Evolutionary conservation across 2,113 vertebrate species (phyloP), one percentile per base, ranked within the genome.

Genomic region (Ammodytes marinus): DNA sequence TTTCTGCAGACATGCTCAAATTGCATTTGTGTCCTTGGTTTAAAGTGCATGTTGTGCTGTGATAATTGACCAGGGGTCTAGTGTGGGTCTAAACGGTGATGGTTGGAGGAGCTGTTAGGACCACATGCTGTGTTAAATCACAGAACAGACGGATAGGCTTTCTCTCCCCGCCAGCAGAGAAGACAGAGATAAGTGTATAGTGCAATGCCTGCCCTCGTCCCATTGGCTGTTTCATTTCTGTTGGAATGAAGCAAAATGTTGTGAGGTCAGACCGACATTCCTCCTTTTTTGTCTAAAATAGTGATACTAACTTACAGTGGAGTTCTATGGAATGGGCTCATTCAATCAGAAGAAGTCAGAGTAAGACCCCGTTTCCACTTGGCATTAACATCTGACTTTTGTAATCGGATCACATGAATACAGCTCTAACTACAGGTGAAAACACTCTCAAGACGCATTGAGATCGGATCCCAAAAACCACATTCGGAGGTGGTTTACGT

Each of bases 71-170:
- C 14, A 13, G 73, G 42, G 27, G 19, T 52, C 9, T 17, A 3
- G 49, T 55, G 43, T 45, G 12, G 3, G 17, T 49, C 27, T 54
- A 45, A 27, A 63, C 17, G 15, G 50, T 50, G 49, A 72, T 14
- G 39, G 17, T 27, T 17, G 40, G 40, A 35, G 35, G 3, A 27
- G 19, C 59, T 53, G 39, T 52, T 64, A 4, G 11, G 47, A 40
- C 27, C 60, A 3, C 79, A 71, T 52, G 47, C 75, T 82, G 75
- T 4, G 65, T 43, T 54, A 61, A 55, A 82, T 66, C 68, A 52
- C 49, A 10, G 2, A 53, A 4, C 45, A 66, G 53, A 45, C 45
- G 45, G 1, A n/a, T 45, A 37, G 0, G 7, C 57, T 60, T 39
- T 64, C n/a, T 50, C 42, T 15, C 14, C 4, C 46, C 61, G 65